Base-by-base conservation (phyloP, 1,140 invertebrate species). In the Cydia amplana region DNA sequence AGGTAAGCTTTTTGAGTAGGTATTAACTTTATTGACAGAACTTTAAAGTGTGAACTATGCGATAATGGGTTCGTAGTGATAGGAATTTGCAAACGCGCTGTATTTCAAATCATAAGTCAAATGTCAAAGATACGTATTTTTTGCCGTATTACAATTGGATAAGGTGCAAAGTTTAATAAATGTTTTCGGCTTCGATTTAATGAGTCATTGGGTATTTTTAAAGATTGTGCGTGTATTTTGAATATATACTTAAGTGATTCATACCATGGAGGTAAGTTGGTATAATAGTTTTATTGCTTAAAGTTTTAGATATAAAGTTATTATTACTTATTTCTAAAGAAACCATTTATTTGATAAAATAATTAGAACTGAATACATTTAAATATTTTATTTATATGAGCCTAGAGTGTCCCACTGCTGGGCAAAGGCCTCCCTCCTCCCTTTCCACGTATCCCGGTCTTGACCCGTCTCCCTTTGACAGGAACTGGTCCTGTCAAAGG, bases 121-220 rank as follows among this genome's bases (percentile, higher is more conserved):
- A 51, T 4, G 46, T 51, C 40, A 1, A 49, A 6, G 0, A 20
- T 18, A 20, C n/a, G 20, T 20, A 10, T 9, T 18, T 9, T 55
- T 20, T 9, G 4, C 7, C 51, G 20, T 60, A 60, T 18, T 18
- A 55, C 18, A 55, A 18, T 20, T 16, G 18, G 1, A 20, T 60
- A 60, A 20, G 18, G 18, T 20, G 6, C 51, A 60, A 60, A 60
- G 51, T 18, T 20, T 5, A n/a, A 20, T 10, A 60, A 6, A 20
- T 7, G 4, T 60, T 60, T 18, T 20, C 5, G n/a, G 16, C 14
- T n/a, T 20, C 18, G 6, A 7, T n/a, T 40, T 28, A 70, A 40
- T 40, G 65, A 70, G 28, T 70, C 65, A 40, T 70, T 70, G 23
- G 7, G 16, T 40, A 40, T 70, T 70, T 70, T 70, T 2, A 2